Evolutionary conservation across 2,888 invertebrate species (phyloP), one percentile per base, ranked within the genome.

Genomic region (Leptura quadrifasciata): DNA sequence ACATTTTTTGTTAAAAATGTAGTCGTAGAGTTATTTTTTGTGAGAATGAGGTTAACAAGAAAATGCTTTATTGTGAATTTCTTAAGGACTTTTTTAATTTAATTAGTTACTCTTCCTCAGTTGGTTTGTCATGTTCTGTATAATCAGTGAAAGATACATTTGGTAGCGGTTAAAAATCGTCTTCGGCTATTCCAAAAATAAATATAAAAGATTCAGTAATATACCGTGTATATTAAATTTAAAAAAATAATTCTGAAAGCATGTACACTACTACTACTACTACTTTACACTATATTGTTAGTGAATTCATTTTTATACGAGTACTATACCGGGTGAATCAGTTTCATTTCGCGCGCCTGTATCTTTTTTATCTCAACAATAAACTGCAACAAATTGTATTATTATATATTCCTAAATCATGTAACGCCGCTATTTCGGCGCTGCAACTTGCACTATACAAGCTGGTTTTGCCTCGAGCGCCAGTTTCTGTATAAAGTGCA

Each of bases 101-200:
- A 24, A 67, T 67, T 47, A 74, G 47, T 47, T n/a, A n/a, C n/a
- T 73, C 61, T 65, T 24, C 65, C 47, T 21, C 35, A 64, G 64
- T 73, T 65, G 6, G 65, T 2, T 47, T 47, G n/a, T 47, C 47
- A n/a, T 47, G n/a, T n/a, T 47, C 15, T 15, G 0, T 47, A n/a
- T n/a, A 47, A 47, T 47, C 47, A n/a, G 47, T n/a, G 47, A 47
- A 47, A 15, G n/a, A 47, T 47, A 47, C n/a, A 47, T 47, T 47
- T 47, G 39, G 15, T 15, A 10, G 39, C 39, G 39, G 12, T 39
- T 39, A 39, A 39, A 39, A 39, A 39, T 12, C 2, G 2, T 12
- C 12, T 12, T 39, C 12, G 27, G 12, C 39, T 39, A 39, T 39
- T 39, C 3, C 39, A 12, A 39, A 39, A 39, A 39, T 15, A 39